These are phyloP conservation scores for Gonatopus flavifemur DNA, from an alignment of 1,140 invertebrate genomes.

Conservation along the genomic window DNA sequence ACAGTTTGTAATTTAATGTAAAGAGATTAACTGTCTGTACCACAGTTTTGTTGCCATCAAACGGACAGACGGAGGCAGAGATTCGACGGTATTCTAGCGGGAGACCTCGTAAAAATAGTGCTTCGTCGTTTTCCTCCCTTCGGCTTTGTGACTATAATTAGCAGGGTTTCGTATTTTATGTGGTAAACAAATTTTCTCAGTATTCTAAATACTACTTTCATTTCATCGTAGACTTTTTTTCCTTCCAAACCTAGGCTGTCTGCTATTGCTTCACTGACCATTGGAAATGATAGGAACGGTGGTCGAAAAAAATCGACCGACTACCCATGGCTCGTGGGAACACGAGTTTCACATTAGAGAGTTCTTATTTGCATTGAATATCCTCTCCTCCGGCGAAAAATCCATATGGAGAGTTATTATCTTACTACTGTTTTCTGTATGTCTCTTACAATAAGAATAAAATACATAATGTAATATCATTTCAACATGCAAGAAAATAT, in stretches of 20 bases:
- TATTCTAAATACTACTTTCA: no score
- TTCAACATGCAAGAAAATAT: no score
- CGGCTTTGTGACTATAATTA: slow-evolving; percentile 46
- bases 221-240: no score
- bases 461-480: no score
- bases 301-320: slow-evolving; percentile 2
- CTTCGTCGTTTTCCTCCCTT: slow-evolving; percentile 44
- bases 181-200: slow-evolving; percentile 39
- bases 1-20: no score
- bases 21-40: slow-evolving; percentile 5
- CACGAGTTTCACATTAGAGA: slow-evolving; percentile 38
- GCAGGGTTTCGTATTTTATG: slow-evolving; percentile 43
- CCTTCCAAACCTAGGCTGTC: no score
- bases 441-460: no score
- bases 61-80: slow-evolving; percentile 32
- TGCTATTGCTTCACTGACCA: no score
- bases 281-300: no score
- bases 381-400: neutral
- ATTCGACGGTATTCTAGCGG: slow-evolving; percentile 40
- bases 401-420: no score
- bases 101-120: slow-evolving; percentile 49
- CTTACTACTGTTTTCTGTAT: no score
- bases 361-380: slow-evolving; percentile 2
- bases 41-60: slow-evolving; percentile 26
- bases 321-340: no score